These are phyloP conservation scores for Coluber constrictor DNA, from an alignment of 2,797 vertebrate species.

Conservation along the genomic window DNA sequence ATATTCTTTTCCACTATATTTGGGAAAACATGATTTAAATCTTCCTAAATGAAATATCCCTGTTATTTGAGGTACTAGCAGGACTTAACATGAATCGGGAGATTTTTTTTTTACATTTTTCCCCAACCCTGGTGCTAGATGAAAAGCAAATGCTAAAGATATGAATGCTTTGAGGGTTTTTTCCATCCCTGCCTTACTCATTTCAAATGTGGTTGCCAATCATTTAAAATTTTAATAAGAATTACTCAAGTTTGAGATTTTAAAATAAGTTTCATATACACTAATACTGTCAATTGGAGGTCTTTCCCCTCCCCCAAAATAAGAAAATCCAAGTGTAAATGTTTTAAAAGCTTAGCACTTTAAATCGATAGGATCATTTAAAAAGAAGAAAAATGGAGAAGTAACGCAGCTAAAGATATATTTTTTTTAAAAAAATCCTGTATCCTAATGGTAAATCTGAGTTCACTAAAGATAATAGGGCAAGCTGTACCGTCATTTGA, in stretches of 20 bases:
- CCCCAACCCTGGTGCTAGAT: background rate
- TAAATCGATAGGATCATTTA: constrained; percentile 1
- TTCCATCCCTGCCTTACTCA: background rate
- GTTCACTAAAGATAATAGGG: constrained; percentile 8
- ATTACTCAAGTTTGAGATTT: background rate
- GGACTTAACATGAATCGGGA: background rate
- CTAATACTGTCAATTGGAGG: background rate
- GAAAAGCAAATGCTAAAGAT: background rate
- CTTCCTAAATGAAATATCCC: background rate
- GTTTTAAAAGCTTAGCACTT: constrained; percentile 27
- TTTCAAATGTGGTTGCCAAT: background rate
- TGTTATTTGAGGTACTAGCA: background rate
- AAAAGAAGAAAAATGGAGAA: constrained; percentile 40
- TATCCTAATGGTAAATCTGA: background rate
- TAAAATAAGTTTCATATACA: background rate
- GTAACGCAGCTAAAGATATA: background rate
- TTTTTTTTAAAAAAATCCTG: background rate
- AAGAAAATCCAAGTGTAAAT: constrained; percentile 9
- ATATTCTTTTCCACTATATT: background rate
- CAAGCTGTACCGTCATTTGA: constrained; percentile 26
- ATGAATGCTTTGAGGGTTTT: background rate
- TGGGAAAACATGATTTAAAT: background rate
- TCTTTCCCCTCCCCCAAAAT: background rate
- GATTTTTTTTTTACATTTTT: background rate
- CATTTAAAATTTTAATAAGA: background rate